Evolutionary conservation across 2,888 invertebrate genomes (phyloP).

Genomic region (Spilosoma lubricipeda): DNA sequence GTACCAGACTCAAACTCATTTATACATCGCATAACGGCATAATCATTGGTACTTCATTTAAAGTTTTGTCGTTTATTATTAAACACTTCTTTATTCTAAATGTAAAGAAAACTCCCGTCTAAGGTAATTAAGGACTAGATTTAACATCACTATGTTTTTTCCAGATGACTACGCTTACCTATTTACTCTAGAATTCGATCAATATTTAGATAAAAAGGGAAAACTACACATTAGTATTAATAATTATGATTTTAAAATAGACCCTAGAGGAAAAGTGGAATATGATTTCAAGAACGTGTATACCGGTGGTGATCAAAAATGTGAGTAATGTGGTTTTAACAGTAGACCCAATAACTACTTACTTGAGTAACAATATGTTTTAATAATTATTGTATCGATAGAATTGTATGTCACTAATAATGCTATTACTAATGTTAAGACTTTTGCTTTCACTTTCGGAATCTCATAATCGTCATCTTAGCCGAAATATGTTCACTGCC

Average conservation of each 20-base stretch:
- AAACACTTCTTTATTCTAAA: neutral
- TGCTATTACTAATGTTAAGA: too few relatives aligned
- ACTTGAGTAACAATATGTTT: neutral
- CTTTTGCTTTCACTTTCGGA: neutral
- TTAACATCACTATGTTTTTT: neutral
- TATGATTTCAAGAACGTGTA: slow-evolving; percentile 17
- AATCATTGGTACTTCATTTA: neutral
- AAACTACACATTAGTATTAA: slow-evolving; percentile 8
- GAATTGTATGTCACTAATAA: neutral
- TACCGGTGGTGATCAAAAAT: slow-evolving; percentile 15
- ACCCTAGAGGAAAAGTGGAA: slow-evolving; percentile 11
- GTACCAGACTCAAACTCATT: neutral
- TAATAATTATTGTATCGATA: neutral
- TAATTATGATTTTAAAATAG: slow-evolving; percentile 1
- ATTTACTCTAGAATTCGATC: neutral
- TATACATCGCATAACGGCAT: neutral
- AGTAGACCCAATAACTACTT: neutral
- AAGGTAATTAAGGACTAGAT: neutral
- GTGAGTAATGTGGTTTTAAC: slow-evolving; percentile 10
- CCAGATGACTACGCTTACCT: slow-evolving; percentile 14
- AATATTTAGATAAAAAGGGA: slow-evolving; percentile 5
- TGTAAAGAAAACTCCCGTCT: neutral
- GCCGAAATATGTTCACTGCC: too few relatives aligned
- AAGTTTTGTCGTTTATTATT: neutral
- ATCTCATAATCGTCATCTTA: too few relatives aligned